Evolutionary conservation across 2,797 vertebrate species (phyloP), one percentile per base, ranked within the genome.

Genomic region (Gouania willdenowi): DNA sequence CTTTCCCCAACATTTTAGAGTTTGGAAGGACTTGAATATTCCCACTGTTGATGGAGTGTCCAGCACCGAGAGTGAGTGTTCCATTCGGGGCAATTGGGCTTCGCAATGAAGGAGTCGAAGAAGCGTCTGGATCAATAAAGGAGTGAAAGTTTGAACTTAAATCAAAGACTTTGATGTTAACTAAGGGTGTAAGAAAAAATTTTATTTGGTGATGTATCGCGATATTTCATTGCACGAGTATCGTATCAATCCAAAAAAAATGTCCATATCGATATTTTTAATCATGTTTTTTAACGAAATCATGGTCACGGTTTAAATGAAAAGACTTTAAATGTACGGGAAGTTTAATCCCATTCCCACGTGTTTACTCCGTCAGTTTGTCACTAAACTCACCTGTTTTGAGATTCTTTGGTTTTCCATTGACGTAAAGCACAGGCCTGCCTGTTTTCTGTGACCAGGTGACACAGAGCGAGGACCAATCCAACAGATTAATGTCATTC

Each of bases 391-490:
- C 29, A 71, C 63, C 57, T 39, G 35, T 2, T 0, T 0, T 4
- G 13, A 75, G 23, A 3, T 43, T 22, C 5, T 63, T 28, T 1
- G 0, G 2, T 1, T 1, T 31, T 0, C 81, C 73, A 2, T 89
- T 46, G 0, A 91, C 5, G 5, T 88, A 88, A 0, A 91, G 34
- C 0, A 19, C 1, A 2, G 87, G 81, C 13, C 9, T 34, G 3
- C 29, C 18, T 23, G 25, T 46, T 0, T 3, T 15, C 0, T 58
- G 39, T 5, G 81, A 82, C 89, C 88, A 88, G 18, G 73, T 84
- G 42, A 90, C 33, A 18, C 90, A 92, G 22, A 90, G 1, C 0
- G 63, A 52, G 55, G 88, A 56, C 91, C 91, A 92, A 6, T 2
- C 8, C 0, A 8, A 20, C 8, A 3, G 4, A 3, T 0, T 0